These are phyloP conservation scores for Rhincodon typus DNA, from an alignment of 2,797 vertebrate species.

Conservation along the genomic window DNA sequence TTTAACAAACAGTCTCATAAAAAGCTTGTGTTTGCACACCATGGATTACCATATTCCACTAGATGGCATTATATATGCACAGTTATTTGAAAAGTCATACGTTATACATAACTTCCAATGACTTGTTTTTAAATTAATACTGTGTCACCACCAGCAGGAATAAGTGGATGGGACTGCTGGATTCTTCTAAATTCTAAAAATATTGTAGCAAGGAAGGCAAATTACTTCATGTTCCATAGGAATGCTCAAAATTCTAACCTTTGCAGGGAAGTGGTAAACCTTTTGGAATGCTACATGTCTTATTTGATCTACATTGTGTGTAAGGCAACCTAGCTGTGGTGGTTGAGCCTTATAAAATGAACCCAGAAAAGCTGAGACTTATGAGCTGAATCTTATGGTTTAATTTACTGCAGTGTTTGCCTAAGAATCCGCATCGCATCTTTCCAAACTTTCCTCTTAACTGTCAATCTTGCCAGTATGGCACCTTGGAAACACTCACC, in stretches of 20 bases:
- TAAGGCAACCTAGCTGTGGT: not conserved
- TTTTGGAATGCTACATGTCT: not conserved
- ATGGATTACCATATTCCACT: not conserved
- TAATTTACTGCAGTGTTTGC: too few relatives aligned
- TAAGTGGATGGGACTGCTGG: not conserved
- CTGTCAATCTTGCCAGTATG: too few relatives aligned
- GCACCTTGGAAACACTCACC: too few relatives aligned
- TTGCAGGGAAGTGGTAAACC: not conserved
- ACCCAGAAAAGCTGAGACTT: not conserved
- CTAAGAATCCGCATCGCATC: too few relatives aligned
- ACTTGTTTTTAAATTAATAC: slow-evolving; percentile 13
- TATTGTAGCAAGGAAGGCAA: not conserved
- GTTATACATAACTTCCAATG: not conserved
- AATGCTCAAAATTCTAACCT: not conserved
- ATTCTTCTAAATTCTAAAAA: not conserved
- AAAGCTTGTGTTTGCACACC: not conserved
- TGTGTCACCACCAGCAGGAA: not conserved
- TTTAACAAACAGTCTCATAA: not conserved
- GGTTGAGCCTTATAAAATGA: not conserved
- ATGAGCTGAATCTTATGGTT: too few relatives aligned
- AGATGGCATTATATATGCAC: slow-evolving; percentile 30
- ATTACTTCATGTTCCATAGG: not conserved
- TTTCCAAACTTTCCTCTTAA: too few relatives aligned
- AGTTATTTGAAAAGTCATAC: not conserved
- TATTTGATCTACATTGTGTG: not conserved